phyloP scores from a whole-genome alignment of 2,797 vertebrate species.

The Phoebastria nigripes region DNA sequence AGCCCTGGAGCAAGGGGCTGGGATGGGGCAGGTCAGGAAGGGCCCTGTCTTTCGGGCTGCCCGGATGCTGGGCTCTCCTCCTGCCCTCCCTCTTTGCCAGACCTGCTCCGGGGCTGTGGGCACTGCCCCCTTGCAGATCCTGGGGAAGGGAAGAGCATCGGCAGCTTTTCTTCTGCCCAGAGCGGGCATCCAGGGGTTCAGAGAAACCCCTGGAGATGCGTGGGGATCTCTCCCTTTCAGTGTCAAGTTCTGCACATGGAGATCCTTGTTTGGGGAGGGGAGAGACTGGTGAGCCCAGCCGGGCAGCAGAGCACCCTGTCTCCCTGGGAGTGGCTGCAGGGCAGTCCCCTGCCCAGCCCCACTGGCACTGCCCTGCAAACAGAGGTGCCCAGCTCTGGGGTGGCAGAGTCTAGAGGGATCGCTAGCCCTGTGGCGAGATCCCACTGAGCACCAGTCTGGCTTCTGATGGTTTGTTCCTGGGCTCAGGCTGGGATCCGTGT shows the following conservation, averaged over 20 bases:
- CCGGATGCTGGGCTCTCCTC: neutral
- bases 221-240: neutral
- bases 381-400: neutral
- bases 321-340: neutral
- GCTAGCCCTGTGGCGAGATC: neutral
- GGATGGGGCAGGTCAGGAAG: neutral
- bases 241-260: neutral
- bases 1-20: neutral
- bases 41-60: neutral
- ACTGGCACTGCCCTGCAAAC: neutral
- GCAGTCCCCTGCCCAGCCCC: neutral
- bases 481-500: neutral
- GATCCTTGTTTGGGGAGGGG: neutral
- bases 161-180: neutral
- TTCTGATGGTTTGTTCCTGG: neutral
- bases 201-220: neutral
- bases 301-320: neutral
- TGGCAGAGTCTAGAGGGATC: neutral
- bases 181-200: neutral
- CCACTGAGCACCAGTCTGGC: neutral
- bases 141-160: neutral
- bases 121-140: neutral
- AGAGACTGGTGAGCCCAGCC: neutral
- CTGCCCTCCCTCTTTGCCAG: neutral
- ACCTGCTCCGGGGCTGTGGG: neutral